A percentile compares a stretch with the other conserved stretches of the same genome.
Conservation (phyloP, 2,113 vertebrate species). For the Dunckerocampus dactyliophorus region DNA sequence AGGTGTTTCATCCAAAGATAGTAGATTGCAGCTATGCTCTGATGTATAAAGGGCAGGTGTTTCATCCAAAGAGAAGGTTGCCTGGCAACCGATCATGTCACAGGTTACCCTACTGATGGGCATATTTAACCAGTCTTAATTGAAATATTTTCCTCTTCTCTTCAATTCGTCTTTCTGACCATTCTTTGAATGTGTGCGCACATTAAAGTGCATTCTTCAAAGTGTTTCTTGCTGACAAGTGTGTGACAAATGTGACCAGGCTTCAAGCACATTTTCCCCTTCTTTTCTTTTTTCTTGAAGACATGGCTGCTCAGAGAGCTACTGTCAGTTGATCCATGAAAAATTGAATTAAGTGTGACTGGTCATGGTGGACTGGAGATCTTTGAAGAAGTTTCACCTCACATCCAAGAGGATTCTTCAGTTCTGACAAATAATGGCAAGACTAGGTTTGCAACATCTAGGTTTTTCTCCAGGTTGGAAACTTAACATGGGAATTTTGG, state of each 20-base stretch:
- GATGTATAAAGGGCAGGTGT: slow-evolving; percentile 48
- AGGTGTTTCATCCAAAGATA: slow-evolving; percentile 41
- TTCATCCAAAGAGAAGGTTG: slow-evolving; percentile 38
- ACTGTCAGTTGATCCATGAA: neutral
- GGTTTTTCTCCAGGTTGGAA: neutral
- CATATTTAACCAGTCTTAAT: slow-evolving; percentile 1
- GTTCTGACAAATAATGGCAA: neutral
- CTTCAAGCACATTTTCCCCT: neutral
- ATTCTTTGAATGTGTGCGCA: neutral
- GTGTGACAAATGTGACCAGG: slow-evolving; percentile 6
- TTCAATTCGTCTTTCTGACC: neutral
- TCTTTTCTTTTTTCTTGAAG: neutral
- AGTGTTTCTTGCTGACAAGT: slow-evolving; percentile 8
- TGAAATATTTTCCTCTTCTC: slow-evolving; percentile 8
- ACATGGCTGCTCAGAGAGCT: neutral
- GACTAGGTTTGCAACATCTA: neutral
- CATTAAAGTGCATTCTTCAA: slow-evolving; percentile 10
- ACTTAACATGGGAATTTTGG: neutral
- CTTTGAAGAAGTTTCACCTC: neutral
- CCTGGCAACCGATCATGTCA: slow-evolving; percentile 48
- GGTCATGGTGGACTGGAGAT: neutral
- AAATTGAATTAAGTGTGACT: neutral
- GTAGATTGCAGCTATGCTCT: slow-evolving; percentile 29
- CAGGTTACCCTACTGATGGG: slow-evolving; percentile 25
- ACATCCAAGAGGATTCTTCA: neutral